These are phyloP conservation scores for Aphis gossypii DNA, from an alignment of 1,140 invertebrate species.

Conservation along the genomic window DNA sequence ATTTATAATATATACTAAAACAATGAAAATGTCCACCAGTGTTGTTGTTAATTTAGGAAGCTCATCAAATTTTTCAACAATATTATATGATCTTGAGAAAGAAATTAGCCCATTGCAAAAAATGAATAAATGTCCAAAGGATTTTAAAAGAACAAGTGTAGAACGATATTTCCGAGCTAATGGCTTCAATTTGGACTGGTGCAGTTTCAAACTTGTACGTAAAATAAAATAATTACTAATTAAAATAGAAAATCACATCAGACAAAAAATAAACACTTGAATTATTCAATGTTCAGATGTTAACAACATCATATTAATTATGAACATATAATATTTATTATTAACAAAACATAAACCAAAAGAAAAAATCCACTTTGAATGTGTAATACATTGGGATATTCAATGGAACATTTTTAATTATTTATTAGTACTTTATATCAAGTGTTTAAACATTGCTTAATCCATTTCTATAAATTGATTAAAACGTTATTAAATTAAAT, in stretches of 20 bases:
- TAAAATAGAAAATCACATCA: background rate
- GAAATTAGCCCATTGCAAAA: constrained; percentile 83
- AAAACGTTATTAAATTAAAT: background rate
- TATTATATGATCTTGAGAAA: constrained; percentile 77
- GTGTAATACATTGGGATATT: too few relatives aligned
- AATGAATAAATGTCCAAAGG: constrained; percentile 75
- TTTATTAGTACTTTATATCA: too few relatives aligned
- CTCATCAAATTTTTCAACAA: constrained; percentile 74
- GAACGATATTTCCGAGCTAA: constrained; percentile 82
- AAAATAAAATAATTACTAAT: background rate
- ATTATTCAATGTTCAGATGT: too few relatives aligned
- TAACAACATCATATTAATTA: too few relatives aligned
- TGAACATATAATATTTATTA: too few relatives aligned
- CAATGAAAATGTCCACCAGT: constrained; percentile 66
- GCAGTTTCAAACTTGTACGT: constrained; percentile 81
- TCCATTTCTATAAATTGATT: background rate
- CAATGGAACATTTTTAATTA: too few relatives aligned
- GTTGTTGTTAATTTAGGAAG: constrained; percentile 84
- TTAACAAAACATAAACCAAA: too few relatives aligned
- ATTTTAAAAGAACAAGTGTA: constrained; percentile 84
- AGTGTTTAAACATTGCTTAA: too few relatives aligned
- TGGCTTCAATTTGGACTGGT: constrained; percentile 86
- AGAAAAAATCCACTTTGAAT: too few relatives aligned
- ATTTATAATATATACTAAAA: background rate
- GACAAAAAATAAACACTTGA: too few relatives aligned